Percentiles rank a stretch among this genome's conserved stretches.
These are phyloP conservation scores for Drosophila varians DNA, from an alignment of 1,140 invertebrate genomes.

Conservation along the genomic window DNA sequence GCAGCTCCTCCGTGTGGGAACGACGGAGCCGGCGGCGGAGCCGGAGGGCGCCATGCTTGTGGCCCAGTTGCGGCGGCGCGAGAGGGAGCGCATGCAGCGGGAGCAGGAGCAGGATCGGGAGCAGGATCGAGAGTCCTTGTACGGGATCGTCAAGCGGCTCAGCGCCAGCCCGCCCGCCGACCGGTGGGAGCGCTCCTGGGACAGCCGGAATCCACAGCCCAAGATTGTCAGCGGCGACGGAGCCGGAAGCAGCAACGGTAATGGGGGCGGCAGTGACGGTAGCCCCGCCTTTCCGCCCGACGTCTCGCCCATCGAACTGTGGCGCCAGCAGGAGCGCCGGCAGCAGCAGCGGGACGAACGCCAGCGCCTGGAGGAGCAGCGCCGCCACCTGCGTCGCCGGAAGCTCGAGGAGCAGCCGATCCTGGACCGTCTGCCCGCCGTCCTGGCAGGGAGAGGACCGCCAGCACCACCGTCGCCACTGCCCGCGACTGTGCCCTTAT, in stretches of 20 bases:
- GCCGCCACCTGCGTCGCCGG: neutral
- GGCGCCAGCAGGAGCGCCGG: neutral
- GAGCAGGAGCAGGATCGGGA: neutral
- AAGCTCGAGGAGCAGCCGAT: neutral
- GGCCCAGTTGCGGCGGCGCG: neutral
- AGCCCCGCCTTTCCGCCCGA: neutral
- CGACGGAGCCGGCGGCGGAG: too few species aligned
- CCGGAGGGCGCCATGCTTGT: neutral
- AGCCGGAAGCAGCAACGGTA: neutral
- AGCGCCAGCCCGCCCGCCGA: neutral
- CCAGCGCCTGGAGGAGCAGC: neutral
- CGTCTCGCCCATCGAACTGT: neutral
- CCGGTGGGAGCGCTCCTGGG: neutral
- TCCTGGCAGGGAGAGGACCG: too few species aligned
- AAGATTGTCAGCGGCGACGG: neutral
- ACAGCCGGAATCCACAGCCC: neutral
- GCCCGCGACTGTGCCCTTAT: too few species aligned
- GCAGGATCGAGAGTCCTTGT: neutral
- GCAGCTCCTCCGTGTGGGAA: neutral
- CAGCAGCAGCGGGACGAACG: neutral
- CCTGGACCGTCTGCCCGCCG: neutral
- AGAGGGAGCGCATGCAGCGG: neutral
- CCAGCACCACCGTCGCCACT: neutral
- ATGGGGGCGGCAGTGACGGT: neutral
- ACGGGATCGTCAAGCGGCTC: neutral